Base-by-base conservation (phyloP, 2,888 invertebrate species). In the Dynastes hyllus region DNA sequence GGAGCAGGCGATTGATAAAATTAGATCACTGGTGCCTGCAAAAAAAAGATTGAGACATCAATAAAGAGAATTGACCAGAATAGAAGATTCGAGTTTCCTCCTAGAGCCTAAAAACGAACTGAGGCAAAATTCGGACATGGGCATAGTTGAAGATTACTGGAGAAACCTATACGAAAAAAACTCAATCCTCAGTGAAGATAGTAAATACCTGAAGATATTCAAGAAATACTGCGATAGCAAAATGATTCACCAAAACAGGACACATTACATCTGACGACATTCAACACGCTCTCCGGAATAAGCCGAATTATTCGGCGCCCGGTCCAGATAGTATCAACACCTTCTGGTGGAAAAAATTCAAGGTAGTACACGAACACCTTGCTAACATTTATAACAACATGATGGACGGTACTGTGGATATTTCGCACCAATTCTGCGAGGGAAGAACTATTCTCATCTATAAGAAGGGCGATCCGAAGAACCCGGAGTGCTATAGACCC, bases 311-410 rank as follows among this genome's bases (percentile, higher is more conserved):
- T 53, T 32, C 77, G 2, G 61, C 79, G 0, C 77, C 79, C 1
- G 76, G 79, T 1, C 67, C 40, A 11, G 76, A 79, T 16, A 22
- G 29, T n/a, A 69, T 79, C 2, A 69, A 58, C 22, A 11, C 40
- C n/a, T 79, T n/a, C 11, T 76, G 79, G 79, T 76, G 76, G 40
- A 79, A 79, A 27, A 61, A 66, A 32, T 29, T 79, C n/a, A 27
- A 16, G 29, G 29, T 11, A 4, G 53, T 65, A 13, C 78, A 78
- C 40, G 27, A 61, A 27, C 75, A 75, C 32, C 70, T 77, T 27
- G 77, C 51, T 2, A 22, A n/a, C 8, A 40, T 70, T 29, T 77
- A 75, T 11, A 75, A 53, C 5, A 40, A 11, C 11, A 58, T 22
- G 37, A 1, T 75, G 16, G 16, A n/a, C 9, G 27, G 32, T 1